These are phyloP conservation scores for Poeciliopsis gracilis DNA, from an alignment of 2,797 vertebrate genomes.

Conservation along the genomic window DNA sequence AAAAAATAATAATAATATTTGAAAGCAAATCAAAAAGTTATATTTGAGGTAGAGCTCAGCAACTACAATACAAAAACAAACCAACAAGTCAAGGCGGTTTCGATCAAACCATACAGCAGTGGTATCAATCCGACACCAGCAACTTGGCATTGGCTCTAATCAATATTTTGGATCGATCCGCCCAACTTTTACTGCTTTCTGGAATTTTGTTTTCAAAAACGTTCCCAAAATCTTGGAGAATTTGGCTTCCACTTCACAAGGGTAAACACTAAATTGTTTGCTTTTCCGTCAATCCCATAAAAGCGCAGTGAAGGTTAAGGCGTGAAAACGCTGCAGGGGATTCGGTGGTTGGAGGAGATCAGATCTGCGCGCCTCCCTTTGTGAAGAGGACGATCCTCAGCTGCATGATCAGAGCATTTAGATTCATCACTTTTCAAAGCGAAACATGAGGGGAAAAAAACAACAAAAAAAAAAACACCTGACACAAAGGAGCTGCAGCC, in stretches of 20 bases:
- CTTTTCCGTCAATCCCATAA: not conserved
- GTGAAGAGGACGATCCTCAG: constrained; percentile 48
- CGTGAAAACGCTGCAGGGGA: not conserved
- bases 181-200: too few relatives aligned
- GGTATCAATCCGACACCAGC: too few relatives aligned
- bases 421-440: constrained; percentile 63
- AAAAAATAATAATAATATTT: too few relatives aligned
- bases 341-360: not conserved
- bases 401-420: constrained; percentile 53
- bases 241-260: not conserved
- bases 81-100: too few relatives aligned
- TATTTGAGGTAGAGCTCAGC: too few relatives aligned
- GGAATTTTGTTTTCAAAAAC: not conserved
- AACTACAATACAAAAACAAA: too few relatives aligned
- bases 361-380: constrained; percentile 30
- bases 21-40: too few relatives aligned
- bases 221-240: not conserved
- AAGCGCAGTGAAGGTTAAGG: not conserved
- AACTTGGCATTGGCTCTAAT: too few relatives aligned
- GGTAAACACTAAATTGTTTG: not conserved
- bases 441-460: constrained; percentile 30
- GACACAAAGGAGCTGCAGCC: constrained; percentile 59
- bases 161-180: too few relatives aligned
- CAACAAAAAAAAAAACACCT: constrained; percentile 22
- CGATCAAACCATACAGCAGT: too few relatives aligned